Evolutionary conservation across 2,113 vertebrate genomes (phyloP).

Genomic region (Crotophaga sulcirostris): DNA sequence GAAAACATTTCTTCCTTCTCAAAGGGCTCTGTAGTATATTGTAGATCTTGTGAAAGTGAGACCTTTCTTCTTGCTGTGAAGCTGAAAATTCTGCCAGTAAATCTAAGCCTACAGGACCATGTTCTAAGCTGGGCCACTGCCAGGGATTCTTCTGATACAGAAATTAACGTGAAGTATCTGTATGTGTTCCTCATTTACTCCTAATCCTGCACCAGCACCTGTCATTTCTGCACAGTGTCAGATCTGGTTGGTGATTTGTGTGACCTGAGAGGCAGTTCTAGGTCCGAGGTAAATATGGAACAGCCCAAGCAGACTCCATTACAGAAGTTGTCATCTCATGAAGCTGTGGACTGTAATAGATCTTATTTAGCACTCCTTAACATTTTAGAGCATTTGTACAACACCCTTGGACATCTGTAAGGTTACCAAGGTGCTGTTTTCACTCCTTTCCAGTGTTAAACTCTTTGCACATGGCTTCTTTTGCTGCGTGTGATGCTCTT

Average conservation of each 20-base stretch:
- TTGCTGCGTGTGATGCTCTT: not conserved
- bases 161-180: not conserved
- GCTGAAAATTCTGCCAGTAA: not conserved
- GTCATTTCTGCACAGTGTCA: not conserved
- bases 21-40: not conserved
- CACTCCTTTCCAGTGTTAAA: not conserved
- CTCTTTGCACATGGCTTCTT: not conserved
- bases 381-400: not conserved
- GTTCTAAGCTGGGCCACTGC: not conserved
- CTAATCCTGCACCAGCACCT: not conserved
- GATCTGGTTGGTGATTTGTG: not conserved
- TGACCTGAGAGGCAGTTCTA: not conserved
- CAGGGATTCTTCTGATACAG: accelerated
- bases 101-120: not conserved
- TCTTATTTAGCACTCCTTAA: not conserved
- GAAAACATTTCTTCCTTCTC: not conserved
- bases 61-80: not conserved
- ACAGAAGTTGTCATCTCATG: not conserved
- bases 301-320: not conserved
- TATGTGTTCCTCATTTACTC: not conserved
- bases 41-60: not conserved
- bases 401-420: not conserved
- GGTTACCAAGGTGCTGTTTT: not conserved
- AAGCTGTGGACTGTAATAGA: too few relatives aligned
- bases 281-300: not conserved